Conservation (phyloP, 1,140 invertebrate genomes). For the Drosophila pachea region DNA sequence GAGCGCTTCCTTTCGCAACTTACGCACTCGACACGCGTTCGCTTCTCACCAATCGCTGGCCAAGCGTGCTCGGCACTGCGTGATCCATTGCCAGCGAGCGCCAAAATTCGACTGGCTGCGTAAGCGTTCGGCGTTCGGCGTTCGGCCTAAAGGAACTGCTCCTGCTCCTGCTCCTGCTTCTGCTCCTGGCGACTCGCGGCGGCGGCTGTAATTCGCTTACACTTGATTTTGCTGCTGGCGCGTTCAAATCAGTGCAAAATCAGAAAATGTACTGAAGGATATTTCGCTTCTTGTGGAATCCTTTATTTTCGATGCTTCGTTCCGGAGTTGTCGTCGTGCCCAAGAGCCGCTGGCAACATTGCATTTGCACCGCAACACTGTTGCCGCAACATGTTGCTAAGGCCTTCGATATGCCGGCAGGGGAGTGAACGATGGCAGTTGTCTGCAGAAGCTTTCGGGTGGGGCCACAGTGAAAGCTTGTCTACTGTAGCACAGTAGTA, state of each 20-base stretch:
- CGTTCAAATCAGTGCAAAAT: slow-evolving; percentile 71
- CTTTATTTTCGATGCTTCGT: slow-evolving; percentile 53
- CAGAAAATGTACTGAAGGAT: slow-evolving; percentile 71
- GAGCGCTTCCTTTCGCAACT: neutral
- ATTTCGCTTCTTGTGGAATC: slow-evolving; percentile 62
- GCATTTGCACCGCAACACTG: neutral
- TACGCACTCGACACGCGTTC: slow-evolving; percentile 33
- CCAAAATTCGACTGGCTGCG: slow-evolving; percentile 54
- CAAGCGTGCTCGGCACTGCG: slow-evolving; percentile 21
- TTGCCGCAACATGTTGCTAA: slow-evolving; percentile 7
- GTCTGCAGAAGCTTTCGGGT: neutral
- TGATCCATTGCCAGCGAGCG: slow-evolving; percentile 57
- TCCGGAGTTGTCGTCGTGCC: slow-evolving; percentile 10
- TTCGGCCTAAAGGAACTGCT: slow-evolving; percentile 46
- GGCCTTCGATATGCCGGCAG: slow-evolving; percentile 34
- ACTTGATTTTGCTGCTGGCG: slow-evolving; percentile 31
- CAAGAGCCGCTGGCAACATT: neutral
- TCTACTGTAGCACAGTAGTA: neutral
- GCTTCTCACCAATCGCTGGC: slow-evolving; percentile 14
- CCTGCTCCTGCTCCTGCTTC: slow-evolving; percentile 11
- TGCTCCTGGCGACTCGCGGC: neutral
- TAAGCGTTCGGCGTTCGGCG: slow-evolving; percentile 6
- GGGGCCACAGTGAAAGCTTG: neutral
- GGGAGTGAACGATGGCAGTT: slow-evolving; percentile 7
- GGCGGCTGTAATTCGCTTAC: slow-evolving; percentile 3